Evolutionary conservation across 2,797 vertebrate genomes (phyloP).

Genomic region (Simalia tracyae): DNA sequence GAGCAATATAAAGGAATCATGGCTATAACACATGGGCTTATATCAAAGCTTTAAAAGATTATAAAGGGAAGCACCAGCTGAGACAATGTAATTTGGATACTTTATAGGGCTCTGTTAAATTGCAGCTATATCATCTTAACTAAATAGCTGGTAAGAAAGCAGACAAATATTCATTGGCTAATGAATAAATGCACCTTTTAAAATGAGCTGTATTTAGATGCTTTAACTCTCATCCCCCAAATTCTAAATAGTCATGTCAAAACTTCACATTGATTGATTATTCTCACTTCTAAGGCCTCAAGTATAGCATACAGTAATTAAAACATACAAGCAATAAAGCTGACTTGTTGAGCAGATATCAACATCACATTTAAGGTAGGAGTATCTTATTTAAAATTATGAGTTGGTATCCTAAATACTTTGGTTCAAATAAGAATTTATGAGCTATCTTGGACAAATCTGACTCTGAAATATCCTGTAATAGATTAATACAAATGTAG

Average conservation of each 20-base stretch:
- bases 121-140: neutral
- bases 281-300: neutral
- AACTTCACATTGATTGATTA: neutral
- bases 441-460: neutral
- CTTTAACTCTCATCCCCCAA: no score
- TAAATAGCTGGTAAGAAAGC: neutral
- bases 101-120: conserved; percentile 4
- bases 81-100: neutral
- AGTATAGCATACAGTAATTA: neutral
- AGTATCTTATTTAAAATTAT: neutral
- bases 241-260: neutral
- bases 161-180: neutral
- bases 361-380: neutral
- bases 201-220: neutral
- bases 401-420: neutral
- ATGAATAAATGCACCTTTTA: neutral
- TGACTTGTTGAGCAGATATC: neutral
- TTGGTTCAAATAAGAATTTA: neutral
- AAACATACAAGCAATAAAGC: neutral
- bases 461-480: neutral
- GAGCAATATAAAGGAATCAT: neutral
- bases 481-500: neutral
- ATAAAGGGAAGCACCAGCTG: neutral
- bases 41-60: neutral
- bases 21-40: neutral